Conservation (phyloP, 2,113 vertebrate genomes). For the Suncus etruscus region DNA sequence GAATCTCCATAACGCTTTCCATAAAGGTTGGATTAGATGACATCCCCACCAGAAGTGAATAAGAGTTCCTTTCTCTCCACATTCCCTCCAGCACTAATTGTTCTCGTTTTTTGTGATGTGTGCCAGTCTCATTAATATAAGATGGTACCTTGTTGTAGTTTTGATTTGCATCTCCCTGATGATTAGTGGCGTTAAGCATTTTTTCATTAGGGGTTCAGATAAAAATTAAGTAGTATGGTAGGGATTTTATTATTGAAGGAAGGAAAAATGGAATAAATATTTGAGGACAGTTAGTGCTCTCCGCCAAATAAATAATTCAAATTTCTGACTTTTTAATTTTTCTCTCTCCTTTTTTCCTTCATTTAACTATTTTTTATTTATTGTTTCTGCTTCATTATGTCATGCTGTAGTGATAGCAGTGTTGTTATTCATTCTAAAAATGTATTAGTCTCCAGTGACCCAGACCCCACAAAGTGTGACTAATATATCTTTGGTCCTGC, state of each 20-base stretch:
- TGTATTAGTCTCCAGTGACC: neutral
- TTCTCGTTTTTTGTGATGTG: too few relatives aligned
- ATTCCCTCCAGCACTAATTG: too few relatives aligned
- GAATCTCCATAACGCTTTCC: too few relatives aligned
- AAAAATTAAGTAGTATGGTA: conserved; percentile 11
- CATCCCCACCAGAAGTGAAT: too few relatives aligned
- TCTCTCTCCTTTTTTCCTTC: neutral
- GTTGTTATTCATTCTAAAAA: neutral
- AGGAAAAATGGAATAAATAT: conserved; percentile 17
- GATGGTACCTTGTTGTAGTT: too few relatives aligned
- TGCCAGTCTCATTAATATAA: too few relatives aligned
- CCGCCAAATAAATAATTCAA: conserved; percentile 7
- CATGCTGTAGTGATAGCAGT: neutral
- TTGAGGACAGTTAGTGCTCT: neutral
- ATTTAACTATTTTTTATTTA: conserved; percentile 14
- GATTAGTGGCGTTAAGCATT: too few relatives aligned
- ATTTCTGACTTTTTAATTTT: conserved; percentile 51
- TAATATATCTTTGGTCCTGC: neutral
- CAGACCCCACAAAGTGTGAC: neutral
- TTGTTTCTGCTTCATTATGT: conserved; percentile 20
- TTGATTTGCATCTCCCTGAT: too few relatives aligned
- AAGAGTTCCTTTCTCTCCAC: too few relatives aligned
- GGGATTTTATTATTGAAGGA: conserved; percentile 15
- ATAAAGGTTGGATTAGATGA: too few relatives aligned
- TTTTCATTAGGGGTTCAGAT: neutral